phyloP scores from a whole-genome alignment of 2,888 invertebrate species.

The Petrolisthes manimaculis region DNA sequence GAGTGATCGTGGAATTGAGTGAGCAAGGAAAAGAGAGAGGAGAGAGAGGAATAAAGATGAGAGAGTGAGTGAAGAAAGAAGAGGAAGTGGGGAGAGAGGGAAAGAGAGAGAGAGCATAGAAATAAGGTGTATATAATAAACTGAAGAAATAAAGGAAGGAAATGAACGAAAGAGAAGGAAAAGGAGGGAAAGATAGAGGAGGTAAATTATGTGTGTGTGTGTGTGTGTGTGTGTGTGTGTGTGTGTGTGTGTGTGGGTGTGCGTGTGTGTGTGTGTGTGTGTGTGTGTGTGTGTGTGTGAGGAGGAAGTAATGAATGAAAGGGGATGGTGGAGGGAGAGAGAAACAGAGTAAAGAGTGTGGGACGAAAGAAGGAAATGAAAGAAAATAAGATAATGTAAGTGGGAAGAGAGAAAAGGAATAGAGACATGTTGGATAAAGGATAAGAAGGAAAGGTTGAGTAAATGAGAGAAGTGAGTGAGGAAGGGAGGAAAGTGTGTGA shows the following conservation, averaged over 20 bases:
- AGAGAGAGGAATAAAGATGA: background rate
- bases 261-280: background rate
- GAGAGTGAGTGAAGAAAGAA: background rate
- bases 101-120: background rate
- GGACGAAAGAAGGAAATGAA: background rate
- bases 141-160: background rate
- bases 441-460: background rate
- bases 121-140: background rate
- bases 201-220: background rate
- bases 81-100: background rate
- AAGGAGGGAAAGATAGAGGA: slow-evolving; percentile 2
- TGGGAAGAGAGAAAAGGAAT: background rate
- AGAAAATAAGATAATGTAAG: background rate
- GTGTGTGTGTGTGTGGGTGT: background rate
- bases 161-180: background rate
- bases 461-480: background rate
- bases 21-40: background rate
- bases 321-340: background rate
- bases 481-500: background rate
- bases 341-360: background rate
- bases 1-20: background rate
- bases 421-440: background rate
- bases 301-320: background rate
- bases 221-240: background rate
- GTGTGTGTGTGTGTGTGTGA: background rate